Evolutionary conservation across 2,797 vertebrate species (phyloP).

Genomic region (Glossophaga mutica): DNA sequence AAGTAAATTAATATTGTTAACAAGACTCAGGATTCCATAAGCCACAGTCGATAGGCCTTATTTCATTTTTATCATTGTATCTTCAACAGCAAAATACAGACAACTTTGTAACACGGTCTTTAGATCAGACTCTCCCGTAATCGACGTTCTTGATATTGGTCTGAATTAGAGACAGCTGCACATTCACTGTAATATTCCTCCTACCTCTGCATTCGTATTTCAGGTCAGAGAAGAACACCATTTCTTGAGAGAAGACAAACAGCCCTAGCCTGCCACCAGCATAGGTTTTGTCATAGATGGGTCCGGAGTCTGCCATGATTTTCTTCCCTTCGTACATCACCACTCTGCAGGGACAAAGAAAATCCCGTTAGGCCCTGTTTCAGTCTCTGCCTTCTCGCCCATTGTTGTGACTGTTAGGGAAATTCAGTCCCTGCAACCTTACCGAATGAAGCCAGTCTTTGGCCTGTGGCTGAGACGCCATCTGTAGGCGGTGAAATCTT

Average conservation of each 20-base stretch:
- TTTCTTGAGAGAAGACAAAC: conserved; percentile 99
- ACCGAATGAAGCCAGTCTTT: conserved; percentile 97
- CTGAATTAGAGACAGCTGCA: neutral
- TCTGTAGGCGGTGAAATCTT: conserved; percentile 99
- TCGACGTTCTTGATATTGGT: neutral
- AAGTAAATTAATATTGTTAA: neutral
- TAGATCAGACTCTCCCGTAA: neutral
- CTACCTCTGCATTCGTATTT: conserved; percentile 99
- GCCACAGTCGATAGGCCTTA: neutral
- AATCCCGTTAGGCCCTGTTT: neutral
- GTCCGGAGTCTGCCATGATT: conserved; percentile 98
- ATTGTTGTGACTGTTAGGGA: neutral
- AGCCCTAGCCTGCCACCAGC: conserved; percentile 96
- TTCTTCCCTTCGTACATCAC: conserved; percentile 99
- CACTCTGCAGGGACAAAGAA: conserved; percentile 84
- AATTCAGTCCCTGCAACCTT: conserved; percentile 20
- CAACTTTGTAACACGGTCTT: neutral
- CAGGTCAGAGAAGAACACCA: conserved; percentile 99
- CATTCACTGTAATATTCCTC: conserved; percentile 3
- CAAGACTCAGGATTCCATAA: neutral
- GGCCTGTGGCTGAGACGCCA: conserved; percentile 98
- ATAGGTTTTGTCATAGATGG: conserved; percentile 96
- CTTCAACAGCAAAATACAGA: neutral
- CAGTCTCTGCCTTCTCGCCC: neutral
- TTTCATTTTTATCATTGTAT: neutral